Evolutionary conservation across 1,140 invertebrate genomes (phyloP).

Genomic region (Lordiphosa collinella): DNA sequence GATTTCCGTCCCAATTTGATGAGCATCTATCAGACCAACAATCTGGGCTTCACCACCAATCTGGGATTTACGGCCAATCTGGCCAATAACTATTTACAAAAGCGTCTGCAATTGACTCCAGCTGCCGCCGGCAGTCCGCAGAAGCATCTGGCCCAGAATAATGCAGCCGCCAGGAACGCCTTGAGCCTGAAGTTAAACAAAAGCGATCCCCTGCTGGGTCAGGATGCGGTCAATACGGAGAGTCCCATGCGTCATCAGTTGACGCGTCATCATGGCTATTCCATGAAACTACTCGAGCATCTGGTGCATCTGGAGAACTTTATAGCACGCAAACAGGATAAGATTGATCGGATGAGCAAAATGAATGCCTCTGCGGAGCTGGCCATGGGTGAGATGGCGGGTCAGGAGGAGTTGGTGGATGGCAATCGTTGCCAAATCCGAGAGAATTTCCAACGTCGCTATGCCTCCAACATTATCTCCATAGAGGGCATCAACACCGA

Average conservation of each 20-base stretch:
- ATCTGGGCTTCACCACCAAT: slow-evolving; percentile 53
- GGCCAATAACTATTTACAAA: slow-evolving; percentile 32
- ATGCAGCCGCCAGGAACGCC: slow-evolving; percentile 54
- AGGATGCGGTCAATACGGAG: slow-evolving; percentile 72
- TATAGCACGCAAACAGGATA: slow-evolving; percentile 91
- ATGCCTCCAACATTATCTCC: slow-evolving; percentile 93
- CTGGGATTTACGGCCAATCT: slow-evolving; percentile 56
- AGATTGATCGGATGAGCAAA: slow-evolving; percentile 89
- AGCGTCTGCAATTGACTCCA: slow-evolving; percentile 9
- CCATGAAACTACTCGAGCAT: slow-evolving; percentile 90
- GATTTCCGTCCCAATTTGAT: slow-evolving; percentile 87
- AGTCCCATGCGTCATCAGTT: slow-evolving; percentile 57
- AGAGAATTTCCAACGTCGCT: slow-evolving; percentile 93
- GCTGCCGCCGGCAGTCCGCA: slow-evolving; percentile 12
- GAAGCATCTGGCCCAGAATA: slow-evolving; percentile 48
- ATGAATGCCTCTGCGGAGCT: slow-evolving; percentile 96
- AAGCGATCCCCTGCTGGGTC: slow-evolving; percentile 81
- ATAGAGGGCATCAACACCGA: slow-evolving; percentile 95
- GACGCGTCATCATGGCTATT: slow-evolving; percentile 84
- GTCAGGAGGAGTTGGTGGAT: slow-evolving; percentile 71
- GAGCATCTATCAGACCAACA: slow-evolving; percentile 73
- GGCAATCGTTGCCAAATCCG: slow-evolving; percentile 72
- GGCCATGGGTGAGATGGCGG: slow-evolving; percentile 81
- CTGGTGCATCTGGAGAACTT: slow-evolving; percentile 93
- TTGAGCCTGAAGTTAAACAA: slow-evolving; percentile 77